Evolutionary conservation across 2,113 vertebrate species (phyloP), one percentile per base, ranked within the genome.

Genomic region (Campylorhamphus procurvoides): DNA sequence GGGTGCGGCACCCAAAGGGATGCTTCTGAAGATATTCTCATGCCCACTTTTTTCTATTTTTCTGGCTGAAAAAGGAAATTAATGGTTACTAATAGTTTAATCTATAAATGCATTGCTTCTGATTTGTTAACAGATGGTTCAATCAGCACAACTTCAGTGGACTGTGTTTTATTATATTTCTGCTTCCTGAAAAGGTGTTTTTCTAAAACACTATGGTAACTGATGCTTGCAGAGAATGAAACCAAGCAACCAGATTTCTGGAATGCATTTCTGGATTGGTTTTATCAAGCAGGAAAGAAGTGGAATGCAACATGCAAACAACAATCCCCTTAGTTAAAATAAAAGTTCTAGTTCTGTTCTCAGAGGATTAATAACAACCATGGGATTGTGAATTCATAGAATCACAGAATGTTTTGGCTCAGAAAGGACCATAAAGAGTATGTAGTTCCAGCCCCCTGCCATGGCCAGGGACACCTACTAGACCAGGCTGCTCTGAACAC

Each of bases 161-260:
- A 66, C 56, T 90, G 47, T 74, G 47, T 88, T 81, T 80, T 42
- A 91, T 93, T 93, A 77, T 1, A 4, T 72, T 86, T 77, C 85
- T 93, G 24, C 52, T 90, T 96, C 68, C 68, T 92, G 75, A 90
- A 92, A 92, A 96, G 66, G 68, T 93, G 62, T 92, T 96, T 93
- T 92, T 91, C 84, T 94, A 78, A 92, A 95, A 84, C 56, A 27
- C 79, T 94, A 67, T 93, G 85, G 92, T 81, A 92, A 93, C 88
- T 6, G 6, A 9, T 39, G 53, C 47, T 81, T 87, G 63, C 42
- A 71, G 59, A 90, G 50, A 47, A 90, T 33, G 72, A 93, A 94
- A 92, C 95, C 71, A 78, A 95, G 95, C 79, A 96, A 96, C 52
- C 82, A 80, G 46, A 52, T 71, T 90, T 93, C 71, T 91, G 89